Evolutionary conservation across 2,113 vertebrate species (phyloP), one percentile per base, ranked within the genome.

Genomic region (Sciurus niger): DNA sequence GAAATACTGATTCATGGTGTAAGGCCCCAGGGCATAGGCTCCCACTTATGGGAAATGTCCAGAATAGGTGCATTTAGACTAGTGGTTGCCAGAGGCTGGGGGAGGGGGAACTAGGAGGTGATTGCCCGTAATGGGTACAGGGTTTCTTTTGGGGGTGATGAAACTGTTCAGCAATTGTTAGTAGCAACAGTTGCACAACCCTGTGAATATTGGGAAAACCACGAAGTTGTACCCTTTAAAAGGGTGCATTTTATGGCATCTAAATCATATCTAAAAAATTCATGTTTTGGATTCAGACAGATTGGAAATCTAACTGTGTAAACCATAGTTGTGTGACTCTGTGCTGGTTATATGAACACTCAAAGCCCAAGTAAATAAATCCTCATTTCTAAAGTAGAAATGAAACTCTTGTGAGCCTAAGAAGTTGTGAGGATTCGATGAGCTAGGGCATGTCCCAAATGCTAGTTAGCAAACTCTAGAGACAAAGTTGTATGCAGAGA

Each of bases 371-470:
- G 51, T 51, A 16, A 28, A 10, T 51, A 16, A 28, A 10, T 24
- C 17, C 34, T 87, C 20, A 53, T 51, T 90, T 90, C 80, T 70
- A 51, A 84, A 88, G 24, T 28, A 67, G 86, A 84, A 74, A 40
- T 25, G 10, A 43, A 67, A 30, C 18, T 30, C 17, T 2, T 10
- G 2, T 40, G 40, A 65, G 16, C 40, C 11, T 58, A 30, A 65
- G 2, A 20, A 28, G 40, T 5, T 51, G 28, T 73, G 65, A 87
- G 32, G 68, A 70, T 7, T 34, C 18, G 25, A 22, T 8, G 70
- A 53, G 24, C 40, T 37, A 34, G 40, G 3, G 12, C 16, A 4
- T 20, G 48, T 28, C 20, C 8, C 43, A 14, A 58, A 60, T 25
- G 10, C 25, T 63, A 22, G 12, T 37, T 65, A 20, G 7, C 24